A percentile compares a stretch with the other conserved stretches of the same genome.
phyloP scores from a whole-genome alignment of 2,797 vertebrate species.

The Hippocampus kuda region DNA sequence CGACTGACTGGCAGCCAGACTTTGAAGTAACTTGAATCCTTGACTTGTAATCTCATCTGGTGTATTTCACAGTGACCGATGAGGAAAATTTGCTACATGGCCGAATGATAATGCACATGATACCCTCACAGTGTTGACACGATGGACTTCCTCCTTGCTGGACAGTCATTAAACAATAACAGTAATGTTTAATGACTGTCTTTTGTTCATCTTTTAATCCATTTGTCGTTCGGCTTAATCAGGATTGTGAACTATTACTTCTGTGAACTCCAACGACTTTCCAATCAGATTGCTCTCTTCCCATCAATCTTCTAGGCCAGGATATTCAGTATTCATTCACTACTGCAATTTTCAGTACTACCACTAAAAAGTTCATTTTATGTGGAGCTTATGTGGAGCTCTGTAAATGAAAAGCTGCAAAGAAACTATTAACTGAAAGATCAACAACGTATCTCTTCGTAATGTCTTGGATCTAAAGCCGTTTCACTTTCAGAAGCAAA shows the following conservation, averaged over 20 bases:
- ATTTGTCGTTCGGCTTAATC: too few species aligned
- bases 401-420: too few species aligned
- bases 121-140: constrained; percentile 4
- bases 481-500: background rate
- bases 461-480: background rate
- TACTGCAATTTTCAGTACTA: too few species aligned
- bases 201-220: background rate
- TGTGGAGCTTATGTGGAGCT: too few species aligned
- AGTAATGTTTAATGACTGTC: background rate
- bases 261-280: too few species aligned
- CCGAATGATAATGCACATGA: background rate
- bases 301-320: too few species aligned
- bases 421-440: too few species aligned
- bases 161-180: background rate
- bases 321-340: too few species aligned
- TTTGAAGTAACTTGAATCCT: background rate
- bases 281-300: too few species aligned
- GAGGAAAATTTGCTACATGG: background rate
- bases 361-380: too few species aligned
- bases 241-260: too few species aligned
- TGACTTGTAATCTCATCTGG: constrained; percentile 6
- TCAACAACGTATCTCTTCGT: too few species aligned
- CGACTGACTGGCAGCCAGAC: constrained; percentile 9
- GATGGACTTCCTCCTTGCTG: background rate
- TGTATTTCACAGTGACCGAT: constrained; percentile 11